Evolutionary conservation across 2,113 vertebrate species (phyloP).

Genomic region (Bos indicus): DNA sequence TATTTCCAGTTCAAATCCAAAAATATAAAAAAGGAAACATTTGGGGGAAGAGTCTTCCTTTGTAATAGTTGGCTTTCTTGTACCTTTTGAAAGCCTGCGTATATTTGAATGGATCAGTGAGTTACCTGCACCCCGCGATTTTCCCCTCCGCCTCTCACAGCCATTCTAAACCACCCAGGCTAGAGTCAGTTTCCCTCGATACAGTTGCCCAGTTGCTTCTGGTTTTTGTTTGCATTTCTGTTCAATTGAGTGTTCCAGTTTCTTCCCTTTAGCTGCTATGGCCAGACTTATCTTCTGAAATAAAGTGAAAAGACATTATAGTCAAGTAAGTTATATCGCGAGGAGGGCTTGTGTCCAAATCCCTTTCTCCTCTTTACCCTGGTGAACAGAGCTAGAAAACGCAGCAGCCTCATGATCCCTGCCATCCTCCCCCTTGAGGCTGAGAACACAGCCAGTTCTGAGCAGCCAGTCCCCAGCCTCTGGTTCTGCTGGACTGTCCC

Average conservation of each 20-base stretch:
- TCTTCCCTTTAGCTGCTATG: background rate
- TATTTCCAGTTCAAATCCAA: background rate
- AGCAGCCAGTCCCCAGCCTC: background rate
- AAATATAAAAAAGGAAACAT: background rate
- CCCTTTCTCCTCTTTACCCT: background rate
- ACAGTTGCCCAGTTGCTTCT: background rate
- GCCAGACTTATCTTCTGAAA: background rate
- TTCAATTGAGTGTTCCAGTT: background rate
- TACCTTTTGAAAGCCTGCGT: background rate
- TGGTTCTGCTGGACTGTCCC: background rate
- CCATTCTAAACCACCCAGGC: too few species aligned
- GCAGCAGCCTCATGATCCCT: background rate
- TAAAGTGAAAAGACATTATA: background rate
- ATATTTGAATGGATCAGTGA: background rate
- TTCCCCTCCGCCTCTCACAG: background rate
- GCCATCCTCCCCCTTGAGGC: background rate
- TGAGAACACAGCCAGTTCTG: background rate
- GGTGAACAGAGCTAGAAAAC: background rate
- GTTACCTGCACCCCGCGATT: accelerated
- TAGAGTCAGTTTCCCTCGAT: accelerated
- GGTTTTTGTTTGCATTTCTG: background rate
- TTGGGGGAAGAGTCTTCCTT: background rate
- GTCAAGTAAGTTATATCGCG: background rate
- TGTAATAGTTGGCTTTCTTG: background rate
- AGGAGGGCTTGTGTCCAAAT: background rate